These are phyloP conservation scores for Aptenodytes patagonicus DNA, from an alignment of 2,113 vertebrate species.

Conservation along the genomic window DNA sequence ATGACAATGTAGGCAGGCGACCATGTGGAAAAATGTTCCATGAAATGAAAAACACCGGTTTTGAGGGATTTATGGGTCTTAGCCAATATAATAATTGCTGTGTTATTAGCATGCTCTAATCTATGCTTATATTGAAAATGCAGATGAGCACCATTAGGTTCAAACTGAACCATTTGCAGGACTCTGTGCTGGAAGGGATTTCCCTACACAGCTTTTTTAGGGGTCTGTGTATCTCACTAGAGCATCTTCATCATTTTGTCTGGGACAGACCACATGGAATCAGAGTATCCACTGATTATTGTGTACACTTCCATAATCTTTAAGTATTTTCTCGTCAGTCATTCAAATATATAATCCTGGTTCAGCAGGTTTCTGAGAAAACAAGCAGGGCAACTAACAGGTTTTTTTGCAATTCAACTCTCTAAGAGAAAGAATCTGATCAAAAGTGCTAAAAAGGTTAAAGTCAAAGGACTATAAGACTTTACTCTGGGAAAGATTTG, in stretches of 20 bases:
- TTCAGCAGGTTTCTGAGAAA: background rate
- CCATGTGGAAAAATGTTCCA: background rate
- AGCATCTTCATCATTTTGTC: background rate
- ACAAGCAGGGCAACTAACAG: background rate
- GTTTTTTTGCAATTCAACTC: background rate
- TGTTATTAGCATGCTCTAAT: background rate
- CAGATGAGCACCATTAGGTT: rapidly evolving
- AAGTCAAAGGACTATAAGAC: background rate
- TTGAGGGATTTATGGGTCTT: background rate
- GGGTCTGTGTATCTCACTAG: background rate
- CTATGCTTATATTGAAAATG: background rate
- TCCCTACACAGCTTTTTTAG: background rate
- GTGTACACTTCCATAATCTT: background rate
- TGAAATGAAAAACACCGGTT: rapidly evolving
- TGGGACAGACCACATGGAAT: background rate
- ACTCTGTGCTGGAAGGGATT: background rate
- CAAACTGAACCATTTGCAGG: background rate
- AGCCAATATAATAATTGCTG: background rate
- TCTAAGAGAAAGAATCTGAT: background rate
- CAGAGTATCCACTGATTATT: background rate
- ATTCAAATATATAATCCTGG: background rate
- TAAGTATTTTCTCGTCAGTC: background rate
- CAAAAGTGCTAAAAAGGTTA: background rate
- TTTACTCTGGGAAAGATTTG: background rate
- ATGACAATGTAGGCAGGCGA: rapidly evolving